Evolutionary conservation across 1,140 invertebrate species (phyloP).

Genomic region (Sycobia sp.): DNA sequence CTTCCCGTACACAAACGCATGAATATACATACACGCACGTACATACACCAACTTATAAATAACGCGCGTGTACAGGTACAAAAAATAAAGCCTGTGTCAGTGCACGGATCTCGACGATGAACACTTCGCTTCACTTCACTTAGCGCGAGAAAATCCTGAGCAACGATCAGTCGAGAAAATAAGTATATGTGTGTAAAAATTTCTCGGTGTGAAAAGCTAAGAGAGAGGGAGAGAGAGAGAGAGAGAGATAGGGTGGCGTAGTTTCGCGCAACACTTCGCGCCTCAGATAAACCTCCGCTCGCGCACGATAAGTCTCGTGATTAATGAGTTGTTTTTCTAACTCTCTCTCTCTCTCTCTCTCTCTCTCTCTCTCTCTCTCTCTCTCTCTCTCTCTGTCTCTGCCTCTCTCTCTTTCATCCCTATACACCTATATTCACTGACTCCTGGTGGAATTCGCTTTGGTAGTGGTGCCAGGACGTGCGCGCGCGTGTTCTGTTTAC

Average conservation of each 20-base stretch:
- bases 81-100: too few species aligned
- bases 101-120: not conserved
- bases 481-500: too few species aligned
- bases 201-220: not conserved
- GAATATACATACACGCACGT: not conserved
- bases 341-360: not conserved
- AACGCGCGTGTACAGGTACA: too few species aligned
- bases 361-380: not conserved
- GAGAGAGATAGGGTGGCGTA: not conserved
- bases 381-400: too few species aligned
- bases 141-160: constrained; percentile 13
- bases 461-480: too few species aligned
- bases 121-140: not conserved
- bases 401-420: too few species aligned
- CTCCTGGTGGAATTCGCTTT: too few species aligned
- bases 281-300: constrained; percentile 11
- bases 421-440: too few species aligned
- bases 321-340: constrained; percentile 22
- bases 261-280: not conserved
- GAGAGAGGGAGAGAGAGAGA: not conserved
- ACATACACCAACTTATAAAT: too few species aligned
- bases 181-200: too few species aligned
- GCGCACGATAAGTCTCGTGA: constrained; percentile 33
- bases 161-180: not conserved
- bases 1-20: not conserved